These are phyloP conservation scores for Nymphalis io DNA, from an alignment of 1,140 invertebrate genomes.

Conservation along the genomic window DNA sequence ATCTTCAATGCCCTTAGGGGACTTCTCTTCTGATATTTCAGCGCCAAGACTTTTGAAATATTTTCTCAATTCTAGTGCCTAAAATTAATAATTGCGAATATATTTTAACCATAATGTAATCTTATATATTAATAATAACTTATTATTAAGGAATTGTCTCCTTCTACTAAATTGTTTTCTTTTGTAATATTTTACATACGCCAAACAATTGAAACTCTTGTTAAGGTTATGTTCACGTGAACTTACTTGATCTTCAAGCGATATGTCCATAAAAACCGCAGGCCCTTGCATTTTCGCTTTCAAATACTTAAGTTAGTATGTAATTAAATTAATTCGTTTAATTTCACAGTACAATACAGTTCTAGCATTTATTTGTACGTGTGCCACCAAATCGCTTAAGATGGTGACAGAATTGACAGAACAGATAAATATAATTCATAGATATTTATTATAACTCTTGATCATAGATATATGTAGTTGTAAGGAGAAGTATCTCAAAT, in stretches of 20 bases:
- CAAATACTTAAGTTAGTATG: not conserved
- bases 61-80: slow-evolving; percentile 93
- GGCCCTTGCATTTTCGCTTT: slow-evolving; percentile 85
- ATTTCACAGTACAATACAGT: not conserved
- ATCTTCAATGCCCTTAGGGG: slow-evolving; percentile 93
- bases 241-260: slow-evolving; percentile 88
- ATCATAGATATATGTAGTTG: not conserved
- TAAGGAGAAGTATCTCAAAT: too few relatives aligned
- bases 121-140: not conserved
- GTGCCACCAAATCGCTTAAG: slow-evolving; percentile 4
- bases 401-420: slow-evolving; percentile 9
- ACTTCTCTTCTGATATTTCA: slow-evolving; percentile 95
- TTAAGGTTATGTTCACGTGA: slow-evolving; percentile 61
- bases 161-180: not conserved
- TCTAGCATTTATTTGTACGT: slow-evolving; percentile 18
- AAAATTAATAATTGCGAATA: slow-evolving; percentile 43
- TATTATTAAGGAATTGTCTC: too few relatives aligned
- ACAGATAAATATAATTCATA: not conserved
- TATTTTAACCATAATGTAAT: not conserved
- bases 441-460: not conserved
- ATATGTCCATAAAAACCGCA: slow-evolving; percentile 90
- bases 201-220: slow-evolving; percentile 1
- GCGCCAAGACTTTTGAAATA: slow-evolving; percentile 96
- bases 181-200: not conserved
- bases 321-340: not conserved